phyloP scores from a whole-genome alignment of 2,888 invertebrate species.

The Drosophila emarginata region DNA sequence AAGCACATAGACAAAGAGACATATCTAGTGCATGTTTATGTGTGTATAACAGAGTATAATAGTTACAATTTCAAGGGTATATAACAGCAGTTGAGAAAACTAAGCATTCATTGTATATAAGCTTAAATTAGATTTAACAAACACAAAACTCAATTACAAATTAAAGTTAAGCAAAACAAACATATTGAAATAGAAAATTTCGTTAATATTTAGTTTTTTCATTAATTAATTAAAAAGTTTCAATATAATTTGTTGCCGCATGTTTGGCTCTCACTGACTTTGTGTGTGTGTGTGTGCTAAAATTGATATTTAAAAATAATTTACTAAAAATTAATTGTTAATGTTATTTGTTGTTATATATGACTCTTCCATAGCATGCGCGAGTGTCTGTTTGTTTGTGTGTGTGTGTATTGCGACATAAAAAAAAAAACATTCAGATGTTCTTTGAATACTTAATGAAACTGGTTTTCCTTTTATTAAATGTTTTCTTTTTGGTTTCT shows the following conservation, averaged over 20 bases:
- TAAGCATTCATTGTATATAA: conserved; percentile 11
- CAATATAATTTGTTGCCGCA: conserved; percentile 19
- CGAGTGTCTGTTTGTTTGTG: conserved; percentile 7
- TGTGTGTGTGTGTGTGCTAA: conserved; percentile 26
- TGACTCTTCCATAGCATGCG: conserved; percentile 7
- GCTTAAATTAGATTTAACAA: conserved; percentile 34
- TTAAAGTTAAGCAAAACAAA: conserved; percentile 28
- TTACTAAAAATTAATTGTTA: conserved; percentile 55
- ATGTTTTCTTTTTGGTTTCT: conserved; percentile 24
- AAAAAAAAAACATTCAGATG: conserved; percentile 68
- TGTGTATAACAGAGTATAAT: conserved; percentile 50
- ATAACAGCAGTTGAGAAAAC: not conserved
- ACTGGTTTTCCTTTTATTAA: conserved; percentile 24
- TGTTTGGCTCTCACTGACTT: conserved; percentile 28
- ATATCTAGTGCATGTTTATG: conserved; percentile 10
- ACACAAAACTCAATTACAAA: conserved; percentile 22
- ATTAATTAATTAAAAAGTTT: conserved; percentile 30
- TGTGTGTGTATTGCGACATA: conserved; percentile 27
- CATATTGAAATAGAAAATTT: conserved; percentile 12
- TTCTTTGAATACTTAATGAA: conserved; percentile 62
- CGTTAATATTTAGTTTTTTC: conserved; percentile 22
- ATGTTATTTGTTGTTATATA: conserved; percentile 19
- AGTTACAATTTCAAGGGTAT: conserved; percentile 23
- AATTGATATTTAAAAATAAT: conserved; percentile 51
- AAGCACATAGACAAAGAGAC: not conserved